Evolutionary conservation across 2,797 vertebrate genomes (phyloP), one percentile per base, ranked within the genome.

Genomic region (Melanotaenia parkinsoni): DNA sequence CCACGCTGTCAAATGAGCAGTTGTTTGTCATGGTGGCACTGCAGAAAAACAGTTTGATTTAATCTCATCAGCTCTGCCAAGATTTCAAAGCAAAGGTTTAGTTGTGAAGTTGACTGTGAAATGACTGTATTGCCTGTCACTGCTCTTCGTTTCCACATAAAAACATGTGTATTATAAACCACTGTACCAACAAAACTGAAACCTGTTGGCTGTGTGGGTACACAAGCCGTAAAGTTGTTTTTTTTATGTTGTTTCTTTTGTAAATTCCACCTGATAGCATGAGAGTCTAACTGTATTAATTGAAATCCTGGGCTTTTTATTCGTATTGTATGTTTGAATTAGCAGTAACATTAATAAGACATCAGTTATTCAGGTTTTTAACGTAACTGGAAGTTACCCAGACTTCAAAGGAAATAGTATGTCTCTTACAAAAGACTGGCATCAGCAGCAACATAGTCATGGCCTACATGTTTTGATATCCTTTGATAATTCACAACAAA

Each of bases 1-100:
- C 90, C 2, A 96, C 88, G 0, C 11, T 18, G 0, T 14, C 0
- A 30, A 95, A 94, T 0, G 80, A 84, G 58, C 96, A 97, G 68
- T 81, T 83, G 53, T 0, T 30, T 6, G 1, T 1, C 7, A 87
- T 93, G 56, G 0, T 74, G 80, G 1, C 18, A 5, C 63, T 72
- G 56, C 71, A 64, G 33, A 13, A 45, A 45, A 70, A 67, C 6
- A 14, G 40, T 76, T 43, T 6, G 26, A 30, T 70, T 61, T 40
- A 3, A 68, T 64, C 70, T 68, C 9, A 79, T 53, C 53, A 63
- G n/a, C 28, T 56, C 20, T 38, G 38, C 24, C 9, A 60, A 9
- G n/a, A 71, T 70, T 69, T 77, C 58, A 76, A 57, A 74, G 28
- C 28, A 32, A 57, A 47, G 18, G 26, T 53, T 24, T 62, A 56